These are phyloP conservation scores for Erpobdella octoculata DNA, from an alignment of 2,888 invertebrate genomes.

Conservation along the genomic window DNA sequence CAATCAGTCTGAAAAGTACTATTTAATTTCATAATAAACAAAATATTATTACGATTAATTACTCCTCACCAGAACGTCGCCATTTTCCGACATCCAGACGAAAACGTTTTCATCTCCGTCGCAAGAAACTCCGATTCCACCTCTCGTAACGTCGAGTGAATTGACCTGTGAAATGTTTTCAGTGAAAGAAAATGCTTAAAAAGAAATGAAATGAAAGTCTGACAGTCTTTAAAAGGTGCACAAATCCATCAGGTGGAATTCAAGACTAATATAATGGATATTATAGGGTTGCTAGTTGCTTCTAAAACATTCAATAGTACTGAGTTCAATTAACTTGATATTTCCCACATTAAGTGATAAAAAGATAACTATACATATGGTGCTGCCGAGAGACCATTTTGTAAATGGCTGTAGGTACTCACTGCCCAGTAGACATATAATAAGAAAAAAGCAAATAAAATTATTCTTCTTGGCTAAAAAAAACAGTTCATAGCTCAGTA, in stretches of 20 bases:
- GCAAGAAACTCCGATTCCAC: conserved; percentile 61
- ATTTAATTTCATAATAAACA: neutral
- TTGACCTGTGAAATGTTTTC: conserved; percentile 50
- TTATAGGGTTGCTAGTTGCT: too few species aligned
- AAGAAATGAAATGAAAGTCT: neutral
- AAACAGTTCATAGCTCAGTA: neutral
- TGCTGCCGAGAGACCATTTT: too few species aligned
- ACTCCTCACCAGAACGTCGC: conserved; percentile 54
- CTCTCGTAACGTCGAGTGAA: conserved; percentile 59
- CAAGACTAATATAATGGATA: too few species aligned
- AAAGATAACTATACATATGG: too few species aligned
- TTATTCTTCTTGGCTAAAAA: too few species aligned
- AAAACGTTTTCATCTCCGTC: conserved; percentile 59
- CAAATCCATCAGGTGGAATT: too few species aligned
- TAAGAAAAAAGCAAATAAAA: too few species aligned
- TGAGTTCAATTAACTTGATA: too few species aligned
- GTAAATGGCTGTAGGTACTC: too few species aligned
- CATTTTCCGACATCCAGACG: conserved; percentile 62
- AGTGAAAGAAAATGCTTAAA: conserved; percentile 1
- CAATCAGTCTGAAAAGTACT: neutral
- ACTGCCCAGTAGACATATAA: too few species aligned
- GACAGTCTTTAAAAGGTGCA: neutral
- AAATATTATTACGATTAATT: neutral
- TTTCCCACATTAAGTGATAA: too few species aligned
- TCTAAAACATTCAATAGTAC: too few species aligned